These are phyloP conservation scores for Melieria picta DNA, from an alignment of 2,888 invertebrate genomes.

Conservation along the genomic window DNA sequence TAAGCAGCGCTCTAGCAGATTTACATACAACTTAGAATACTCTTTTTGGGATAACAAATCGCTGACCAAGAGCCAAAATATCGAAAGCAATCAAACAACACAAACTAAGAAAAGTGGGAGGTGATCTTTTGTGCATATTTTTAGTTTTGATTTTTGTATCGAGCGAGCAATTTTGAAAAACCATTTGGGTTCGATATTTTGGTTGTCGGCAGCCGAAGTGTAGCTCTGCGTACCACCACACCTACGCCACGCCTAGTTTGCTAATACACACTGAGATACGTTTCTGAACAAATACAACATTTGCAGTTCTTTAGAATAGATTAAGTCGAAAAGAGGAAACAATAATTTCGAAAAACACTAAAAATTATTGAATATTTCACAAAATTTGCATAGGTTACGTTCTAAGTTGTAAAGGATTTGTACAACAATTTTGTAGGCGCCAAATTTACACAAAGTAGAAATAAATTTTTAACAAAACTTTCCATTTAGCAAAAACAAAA, in stretches of 20 bases:
- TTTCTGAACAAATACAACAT: slow-evolving; percentile 52
- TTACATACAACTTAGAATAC: not conserved
- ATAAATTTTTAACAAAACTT: not conserved
- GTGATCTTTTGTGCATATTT: too few species aligned
- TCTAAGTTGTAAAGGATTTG: not conserved
- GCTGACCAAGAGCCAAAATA: slow-evolving; percentile 1
- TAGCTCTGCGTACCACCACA: too few species aligned
- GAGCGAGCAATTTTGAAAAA: too few species aligned
- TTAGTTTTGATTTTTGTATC: too few species aligned
- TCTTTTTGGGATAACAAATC: slow-evolving; percentile 6
- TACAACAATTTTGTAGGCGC: slow-evolving; percentile 15
- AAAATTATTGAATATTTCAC: too few species aligned
- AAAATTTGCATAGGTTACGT: too few species aligned
- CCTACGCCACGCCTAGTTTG: slow-evolving; percentile 17
- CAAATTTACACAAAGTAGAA: not conserved
- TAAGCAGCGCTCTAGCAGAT: slow-evolving; percentile 25
- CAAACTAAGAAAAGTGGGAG: too few species aligned
- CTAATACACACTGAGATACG: slow-evolving; percentile 60
- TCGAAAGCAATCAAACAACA: too few species aligned
- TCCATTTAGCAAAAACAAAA: not conserved
- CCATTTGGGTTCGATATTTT: too few species aligned
- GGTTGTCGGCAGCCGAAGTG: too few species aligned
- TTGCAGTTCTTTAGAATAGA: slow-evolving; percentile 41
- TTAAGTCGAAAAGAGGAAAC: not conserved
- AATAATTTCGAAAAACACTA: slow-evolving; percentile 10